Base-by-base conservation (phyloP, 2,113 vertebrate genomes). In the Ammodytes dubius region DNA sequence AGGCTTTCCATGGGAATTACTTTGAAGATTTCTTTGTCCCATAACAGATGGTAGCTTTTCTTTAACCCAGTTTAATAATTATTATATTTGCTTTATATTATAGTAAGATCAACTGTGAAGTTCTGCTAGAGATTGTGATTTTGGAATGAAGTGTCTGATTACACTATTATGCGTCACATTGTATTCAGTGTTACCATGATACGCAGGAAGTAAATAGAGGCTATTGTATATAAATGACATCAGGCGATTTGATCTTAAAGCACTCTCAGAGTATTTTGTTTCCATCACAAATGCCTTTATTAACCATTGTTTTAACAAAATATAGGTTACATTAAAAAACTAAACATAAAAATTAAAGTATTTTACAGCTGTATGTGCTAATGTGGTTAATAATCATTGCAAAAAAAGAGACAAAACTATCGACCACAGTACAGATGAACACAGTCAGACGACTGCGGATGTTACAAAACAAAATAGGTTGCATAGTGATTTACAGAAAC, bases 251-350 rank as follows among this genome's bases (percentile, higher is more conserved):
- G 27, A 72, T 7, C 14, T 52, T 14, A 7, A 85, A 35, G 12
- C 42, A 65, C 40, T 63, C 1, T 0, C 4, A 66, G 14, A 67
- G 13, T 3, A 8, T 37, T 81, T 35, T 17, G 13, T 77, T 93
- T 91, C 42, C 82, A 89, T 87, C 83, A 89, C 85, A 92, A 91
- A 94, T 81, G 56, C 46, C 66, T 95, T 95, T 95, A 95, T 92
- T 94, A 79, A 70, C 57, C 58, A 72, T 83, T 80, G 59, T 84
- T 85, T 89, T 82, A 91, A 89, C 83, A 91, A 95, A 94, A 93
- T 88, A 88, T 54, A 80, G 77, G 80, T 79, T 78, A 94, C 87
- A 91, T 86, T 87, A 84, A 27, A 83, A 90, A 92, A 82, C 56
- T 60, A 71, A 91, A 90, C 79, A 54, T 87, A 72, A 74, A 87